Evolutionary conservation across 1,140 invertebrate genomes (phyloP), one percentile per base, ranked within the genome.

Genomic region (Lanistes nyassanus): DNA sequence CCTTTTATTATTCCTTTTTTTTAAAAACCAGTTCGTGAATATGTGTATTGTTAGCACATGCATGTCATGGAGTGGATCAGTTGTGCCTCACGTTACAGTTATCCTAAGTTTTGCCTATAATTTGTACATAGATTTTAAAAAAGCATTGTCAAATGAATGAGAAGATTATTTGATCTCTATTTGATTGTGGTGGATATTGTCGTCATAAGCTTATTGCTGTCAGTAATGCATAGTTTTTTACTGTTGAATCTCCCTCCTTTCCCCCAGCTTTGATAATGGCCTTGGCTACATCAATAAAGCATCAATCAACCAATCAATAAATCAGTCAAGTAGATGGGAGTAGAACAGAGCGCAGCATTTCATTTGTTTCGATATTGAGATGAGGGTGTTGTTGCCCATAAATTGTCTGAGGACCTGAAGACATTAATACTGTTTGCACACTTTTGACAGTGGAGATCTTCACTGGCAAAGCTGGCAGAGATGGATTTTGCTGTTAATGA

Each of bases 401-500:
- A 9, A 37, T 47, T 39, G n/a, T 34, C 56, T 39, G 58, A 21
- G 7, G n/a, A 68, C n/a, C 4, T 71, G 55, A 31, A 29, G 26
- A 23, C 6, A 58, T 16, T 1, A 55, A 34, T 31, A 55, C 47
- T 58, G 11, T 73, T 73, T 73, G 19, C 23, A 37, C 6, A 4
- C 7, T 70, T 37, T 53, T 79, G 76, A 51, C 74, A 85, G 84
- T 85, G 80, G 81, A 84, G 80, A 64, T 75, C 75, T 76, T 81
- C 82, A 16, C 64, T 85, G 19, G 73, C 82, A 26, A 76, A 80
- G n/a, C 69, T 85, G 23, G 84, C 81, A 62, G 84, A 85, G 16
- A 64, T 85, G 37, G 84, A 85, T 62, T 81, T 76, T 73, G 76
- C 82, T 67, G 79, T 85, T 9, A 83, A 80, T 73, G 82, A 82